phyloP scores from a whole-genome alignment of 2,888 invertebrate species.

The Cantharis lateralis region DNA sequence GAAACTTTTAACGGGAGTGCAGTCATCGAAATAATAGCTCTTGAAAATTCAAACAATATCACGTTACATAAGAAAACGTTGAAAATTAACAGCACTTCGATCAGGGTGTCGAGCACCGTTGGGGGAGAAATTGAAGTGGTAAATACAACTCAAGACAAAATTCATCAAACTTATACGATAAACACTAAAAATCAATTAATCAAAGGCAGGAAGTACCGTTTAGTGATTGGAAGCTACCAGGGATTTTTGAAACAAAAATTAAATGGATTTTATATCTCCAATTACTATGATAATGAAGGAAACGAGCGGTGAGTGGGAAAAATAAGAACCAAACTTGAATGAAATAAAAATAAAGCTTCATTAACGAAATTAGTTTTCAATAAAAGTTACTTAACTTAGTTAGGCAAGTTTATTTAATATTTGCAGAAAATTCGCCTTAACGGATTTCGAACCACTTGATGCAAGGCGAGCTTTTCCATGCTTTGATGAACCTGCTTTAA shows the following conservation, averaged over 20 bases:
- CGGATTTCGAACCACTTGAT: slow-evolving; percentile 68
- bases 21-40: slow-evolving; percentile 12
- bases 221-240: neutral
- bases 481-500: slow-evolving; percentile 66
- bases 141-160: neutral
- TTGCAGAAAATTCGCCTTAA: slow-evolving; percentile 56
- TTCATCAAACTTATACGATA: neutral
- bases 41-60: slow-evolving; percentile 9
- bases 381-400: neutral
- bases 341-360: neutral
- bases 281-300: neutral
- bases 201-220: neutral
- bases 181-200: neutral
- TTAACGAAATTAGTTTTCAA: neutral
- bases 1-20: slow-evolving; percentile 19
- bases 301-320: neutral
- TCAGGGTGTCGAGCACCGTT: neutral
- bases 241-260: neutral
- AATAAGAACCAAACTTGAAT: neutral
- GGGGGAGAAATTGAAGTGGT: neutral
- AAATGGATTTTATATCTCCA: neutral
- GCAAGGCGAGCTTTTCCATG: slow-evolving; percentile 74
- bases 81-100: neutral
- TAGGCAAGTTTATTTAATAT: neutral
- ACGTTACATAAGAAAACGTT: slow-evolving; percentile 18